These are phyloP conservation scores for Steromphala cineraria DNA, from an alignment of 2,888 invertebrate genomes.

Conservation along the genomic window DNA sequence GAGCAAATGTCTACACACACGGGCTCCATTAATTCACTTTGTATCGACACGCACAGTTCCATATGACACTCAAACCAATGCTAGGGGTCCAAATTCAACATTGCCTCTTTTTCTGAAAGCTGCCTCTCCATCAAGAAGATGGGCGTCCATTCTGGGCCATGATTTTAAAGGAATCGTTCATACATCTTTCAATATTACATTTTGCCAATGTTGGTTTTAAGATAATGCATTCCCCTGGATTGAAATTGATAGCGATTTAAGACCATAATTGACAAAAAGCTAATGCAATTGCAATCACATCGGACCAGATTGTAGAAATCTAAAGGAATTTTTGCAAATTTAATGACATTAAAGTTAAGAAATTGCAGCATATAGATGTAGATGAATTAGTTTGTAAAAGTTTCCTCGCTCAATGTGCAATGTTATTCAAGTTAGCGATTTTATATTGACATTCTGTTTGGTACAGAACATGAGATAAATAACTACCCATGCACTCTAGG, in stretches of 20 bases:
- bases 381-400: too few species aligned
- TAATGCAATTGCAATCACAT: background rate
- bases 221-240: background rate
- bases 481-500: too few species aligned
- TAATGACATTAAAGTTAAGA: too few species aligned
- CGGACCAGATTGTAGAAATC: too few species aligned
- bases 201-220: background rate
- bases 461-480: too few species aligned
- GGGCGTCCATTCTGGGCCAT: background rate
- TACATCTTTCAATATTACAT: constrained; percentile 6
- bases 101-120: constrained; percentile 12
- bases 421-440: too few species aligned
- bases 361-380: too few species aligned
- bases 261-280: background rate
- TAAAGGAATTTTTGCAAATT: too few species aligned
- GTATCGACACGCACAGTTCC: background rate
- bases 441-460: too few species aligned
- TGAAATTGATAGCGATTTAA: background rate
- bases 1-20: background rate
- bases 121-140: background rate
- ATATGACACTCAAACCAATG: background rate
- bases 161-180: constrained; percentile 7
- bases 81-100: background rate
- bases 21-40: constrained; percentile 3
- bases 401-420: too few species aligned